Base-by-base conservation (phyloP, 2,888 invertebrate species). In the Incurvaria masculella region DNA sequence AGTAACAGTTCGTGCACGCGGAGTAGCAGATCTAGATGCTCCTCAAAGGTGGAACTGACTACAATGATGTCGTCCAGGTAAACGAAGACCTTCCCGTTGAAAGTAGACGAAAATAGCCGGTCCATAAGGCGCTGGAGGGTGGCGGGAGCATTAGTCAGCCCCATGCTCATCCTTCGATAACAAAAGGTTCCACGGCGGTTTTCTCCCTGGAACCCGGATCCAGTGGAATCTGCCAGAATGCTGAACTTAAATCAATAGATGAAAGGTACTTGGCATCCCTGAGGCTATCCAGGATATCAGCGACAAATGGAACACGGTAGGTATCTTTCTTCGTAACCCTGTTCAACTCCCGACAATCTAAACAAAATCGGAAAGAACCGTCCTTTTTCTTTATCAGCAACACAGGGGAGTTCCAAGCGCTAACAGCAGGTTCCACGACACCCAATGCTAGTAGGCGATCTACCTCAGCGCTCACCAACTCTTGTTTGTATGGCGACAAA, bases 271-370 rank as follows among this genome's bases (percentile, higher is more conserved):
- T 50, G n/a, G 58, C 58, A 41, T 59, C 56, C 1, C 51, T 41
- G 1, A 59, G 38, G 20, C 58, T 59, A 18, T 59, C 59, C 6
- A 61, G 39, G 20, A 59, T 59, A 43, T 59, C 57, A 1, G 56
- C 51, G 0, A 61, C 42, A 46, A 56, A 56, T 2, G 56, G 57
- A 2, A 56, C 42, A 40, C 40, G 53, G 14, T 57, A 49, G 2
- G 47, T 44, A 45, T 55, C 51, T 43, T 47, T 47, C 19, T 48
- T 53, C 5, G 23, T 23, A 6, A 23, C 23, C 23, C 10, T 5
- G 23, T 23, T 23, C 10, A 23, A 23, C 6, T 23, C 23, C 6
- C 23, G 23, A 10, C 23, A 23, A 23, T 23, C 6, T 14, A 33
- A n/a, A 14, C 33, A 4, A 3, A 11, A 33, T n/a, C 6, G 33